phyloP scores from a whole-genome alignment of 1,140 invertebrate species.

The Callitettix versicolor region DNA sequence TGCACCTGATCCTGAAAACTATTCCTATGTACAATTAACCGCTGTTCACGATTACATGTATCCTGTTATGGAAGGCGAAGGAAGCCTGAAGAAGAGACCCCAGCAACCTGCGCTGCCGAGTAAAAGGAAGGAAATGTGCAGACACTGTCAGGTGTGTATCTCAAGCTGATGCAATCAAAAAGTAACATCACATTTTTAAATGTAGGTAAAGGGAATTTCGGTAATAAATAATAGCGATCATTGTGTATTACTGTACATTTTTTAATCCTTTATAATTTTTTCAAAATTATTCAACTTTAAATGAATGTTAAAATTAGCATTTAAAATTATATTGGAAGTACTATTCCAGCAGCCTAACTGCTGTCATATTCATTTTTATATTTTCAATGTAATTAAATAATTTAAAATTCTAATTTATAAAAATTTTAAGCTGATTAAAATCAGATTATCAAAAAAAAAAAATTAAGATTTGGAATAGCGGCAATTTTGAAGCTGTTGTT shows the following conservation, averaged over 20 bases:
- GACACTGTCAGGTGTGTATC: constrained; percentile 41
- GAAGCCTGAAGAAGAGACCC: constrained; percentile 45
- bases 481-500: too few species aligned
- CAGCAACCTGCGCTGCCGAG: constrained; percentile 34
- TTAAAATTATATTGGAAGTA: not conserved
- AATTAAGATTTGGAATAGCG: too few species aligned
- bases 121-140: constrained; percentile 35
- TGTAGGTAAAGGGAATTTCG: too few species aligned
- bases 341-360: too few species aligned
- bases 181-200: too few species aligned
- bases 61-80: constrained; percentile 54
- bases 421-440: too few species aligned
- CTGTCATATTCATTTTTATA: too few species aligned
- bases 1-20: constrained; percentile 47
- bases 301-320: not conserved
- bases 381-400: too few species aligned
- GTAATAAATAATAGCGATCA: not conserved
- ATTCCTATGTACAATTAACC: constrained; percentile 79
- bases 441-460: too few species aligned
- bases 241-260: not conserved
- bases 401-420: too few species aligned
- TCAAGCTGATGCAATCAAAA: not conserved
- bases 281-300: not conserved
- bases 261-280: not conserved
- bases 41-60: constrained; percentile 75